A percentile compares a stretch with the other conserved stretches of the same genome.
Evolutionary conservation across 1,140 invertebrate species (phyloP).

Genomic region (Orius laevigatus): DNA sequence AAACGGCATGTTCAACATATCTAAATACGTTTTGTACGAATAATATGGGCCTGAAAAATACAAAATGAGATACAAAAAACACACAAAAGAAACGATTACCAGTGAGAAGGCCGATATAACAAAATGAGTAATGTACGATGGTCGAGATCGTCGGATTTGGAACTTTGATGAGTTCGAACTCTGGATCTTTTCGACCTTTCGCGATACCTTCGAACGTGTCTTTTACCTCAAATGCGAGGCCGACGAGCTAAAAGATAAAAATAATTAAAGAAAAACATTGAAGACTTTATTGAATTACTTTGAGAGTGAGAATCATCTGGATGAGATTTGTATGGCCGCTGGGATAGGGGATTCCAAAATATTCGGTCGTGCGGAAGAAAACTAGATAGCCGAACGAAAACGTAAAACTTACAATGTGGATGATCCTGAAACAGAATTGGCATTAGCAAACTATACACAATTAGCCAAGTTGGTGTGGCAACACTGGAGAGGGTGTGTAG

Average conservation of each 20-base stretch:
- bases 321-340: constrained; percentile 75
- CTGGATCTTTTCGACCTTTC: constrained; percentile 27
- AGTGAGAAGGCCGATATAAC: constrained; percentile 74
- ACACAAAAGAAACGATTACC: constrained; percentile 34
- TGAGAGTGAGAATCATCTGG: constrained; percentile 79
- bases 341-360: constrained; percentile 55
- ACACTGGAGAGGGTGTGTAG: no score
- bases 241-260: constrained; percentile 40
- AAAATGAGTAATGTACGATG: constrained; percentile 68
- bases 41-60: constrained; percentile 65
- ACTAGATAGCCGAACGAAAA: constrained; percentile 75
- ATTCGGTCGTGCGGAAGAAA: constrained; percentile 61
- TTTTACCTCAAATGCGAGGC: constrained; percentile 68
- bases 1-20: constrained; percentile 55
- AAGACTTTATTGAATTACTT: constrained; percentile 34
- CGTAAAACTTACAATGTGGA: constrained; percentile 57
- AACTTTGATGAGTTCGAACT: constrained; percentile 23
- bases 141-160: constrained; percentile 41
- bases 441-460: no score
- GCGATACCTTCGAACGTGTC: constrained; percentile 25
- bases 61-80: constrained; percentile 3
- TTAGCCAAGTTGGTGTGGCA: no score
- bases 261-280: no score
- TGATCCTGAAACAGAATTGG: constrained; percentile 53
- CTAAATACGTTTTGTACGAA: constrained; percentile 68